Conservation (phyloP, 2,113 vertebrate genomes). For the Probosciger aterrimus region DNA sequence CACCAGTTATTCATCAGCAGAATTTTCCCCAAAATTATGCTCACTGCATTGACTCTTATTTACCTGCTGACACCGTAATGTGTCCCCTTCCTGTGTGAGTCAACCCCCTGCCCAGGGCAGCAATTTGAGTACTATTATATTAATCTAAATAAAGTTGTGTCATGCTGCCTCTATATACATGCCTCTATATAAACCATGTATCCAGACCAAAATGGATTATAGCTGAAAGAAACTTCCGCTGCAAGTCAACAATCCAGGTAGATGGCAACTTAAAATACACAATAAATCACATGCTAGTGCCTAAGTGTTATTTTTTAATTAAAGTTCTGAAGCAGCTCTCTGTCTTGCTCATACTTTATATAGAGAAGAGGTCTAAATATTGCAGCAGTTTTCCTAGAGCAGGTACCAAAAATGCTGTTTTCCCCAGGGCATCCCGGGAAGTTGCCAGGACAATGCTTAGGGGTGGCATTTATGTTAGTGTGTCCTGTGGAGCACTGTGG, state of each 20-base stretch:
- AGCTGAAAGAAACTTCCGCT: not conserved
- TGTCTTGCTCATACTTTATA: not conserved
- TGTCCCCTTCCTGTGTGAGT: not conserved
- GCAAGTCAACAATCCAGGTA: too few relatives aligned
- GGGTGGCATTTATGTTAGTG: too few relatives aligned
- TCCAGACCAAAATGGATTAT: not conserved
- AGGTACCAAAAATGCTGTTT: not conserved
- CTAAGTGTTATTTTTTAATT: not conserved
- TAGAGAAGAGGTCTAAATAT: not conserved
- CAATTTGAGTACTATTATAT: not conserved
- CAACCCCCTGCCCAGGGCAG: not conserved
- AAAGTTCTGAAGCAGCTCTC: not conserved
- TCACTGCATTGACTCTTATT: not conserved
- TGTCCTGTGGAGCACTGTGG: not conserved
- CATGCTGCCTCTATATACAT: not conserved
- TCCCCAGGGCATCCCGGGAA: fast-evolving
- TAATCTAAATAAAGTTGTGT: not conserved
- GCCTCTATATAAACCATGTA: not conserved
- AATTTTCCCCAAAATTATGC: not conserved
- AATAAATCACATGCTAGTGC: too few relatives aligned
- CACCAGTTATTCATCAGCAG: not conserved
- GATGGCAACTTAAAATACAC: not conserved
- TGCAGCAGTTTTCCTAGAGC: not conserved
- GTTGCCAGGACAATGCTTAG: not conserved
- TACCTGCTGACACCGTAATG: not conserved